Conservation (phyloP, 2,888 invertebrate species). For the Serrognathus titanus region DNA sequence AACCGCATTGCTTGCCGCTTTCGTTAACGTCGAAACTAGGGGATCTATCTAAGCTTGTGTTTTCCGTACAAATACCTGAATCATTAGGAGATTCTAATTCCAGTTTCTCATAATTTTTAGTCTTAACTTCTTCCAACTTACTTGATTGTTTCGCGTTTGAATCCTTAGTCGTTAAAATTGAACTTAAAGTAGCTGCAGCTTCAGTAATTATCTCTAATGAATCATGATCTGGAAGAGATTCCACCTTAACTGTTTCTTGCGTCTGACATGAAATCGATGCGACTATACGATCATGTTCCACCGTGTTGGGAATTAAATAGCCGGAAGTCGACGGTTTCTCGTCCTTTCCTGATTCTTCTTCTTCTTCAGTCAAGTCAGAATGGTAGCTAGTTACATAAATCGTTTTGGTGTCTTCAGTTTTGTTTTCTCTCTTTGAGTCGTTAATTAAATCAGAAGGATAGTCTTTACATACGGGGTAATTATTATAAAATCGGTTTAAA, state of each 20-base stretch:
- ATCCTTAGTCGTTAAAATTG: conserved; percentile 55
- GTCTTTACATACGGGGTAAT: conserved; percentile 66
- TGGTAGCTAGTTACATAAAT: background rate
- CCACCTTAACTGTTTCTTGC: conserved; percentile 32
- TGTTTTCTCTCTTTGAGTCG: background rate
- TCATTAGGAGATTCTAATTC: conserved; percentile 52
- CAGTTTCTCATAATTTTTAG: conserved; percentile 38
- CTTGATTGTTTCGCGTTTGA: conserved; percentile 40
- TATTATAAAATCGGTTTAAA: conserved; percentile 67
- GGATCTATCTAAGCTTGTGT: conserved; percentile 65
- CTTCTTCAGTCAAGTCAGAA: background rate
- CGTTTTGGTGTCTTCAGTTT: background rate
- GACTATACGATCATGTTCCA: conserved; percentile 57
- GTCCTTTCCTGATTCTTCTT: conserved; percentile 38
- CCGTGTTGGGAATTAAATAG: conserved; percentile 61
- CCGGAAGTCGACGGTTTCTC: conserved; percentile 62
- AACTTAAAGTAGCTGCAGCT: conserved; percentile 61
- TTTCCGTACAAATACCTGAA: conserved; percentile 71
- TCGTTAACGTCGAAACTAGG: conserved; percentile 56
- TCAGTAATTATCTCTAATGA: conserved; percentile 59
- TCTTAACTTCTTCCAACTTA: conserved; percentile 14
- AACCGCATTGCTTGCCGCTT: conserved; percentile 16
- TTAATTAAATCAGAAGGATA: conserved; percentile 26
- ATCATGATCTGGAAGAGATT: conserved; percentile 52
- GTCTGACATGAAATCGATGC: conserved; percentile 53